Evolutionary conservation across 2,113 vertebrate species (phyloP).

Genomic region (Haemorhous mexicanus): DNA sequence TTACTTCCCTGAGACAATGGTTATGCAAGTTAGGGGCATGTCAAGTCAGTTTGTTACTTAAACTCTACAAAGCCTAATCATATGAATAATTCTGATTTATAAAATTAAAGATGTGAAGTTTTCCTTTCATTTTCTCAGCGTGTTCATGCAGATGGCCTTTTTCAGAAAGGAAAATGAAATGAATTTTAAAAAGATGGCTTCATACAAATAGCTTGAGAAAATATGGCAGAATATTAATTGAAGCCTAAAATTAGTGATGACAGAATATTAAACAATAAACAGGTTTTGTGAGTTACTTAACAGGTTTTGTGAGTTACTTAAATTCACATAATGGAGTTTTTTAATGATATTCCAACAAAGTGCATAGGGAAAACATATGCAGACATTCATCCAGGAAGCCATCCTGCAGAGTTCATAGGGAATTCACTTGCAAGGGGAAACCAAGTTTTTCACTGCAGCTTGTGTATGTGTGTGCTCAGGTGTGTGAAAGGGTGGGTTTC

Average conservation of each 20-base stretch:
- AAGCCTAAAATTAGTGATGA: background rate
- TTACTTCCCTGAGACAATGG: background rate
- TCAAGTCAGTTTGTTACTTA: slow-evolving; percentile 29
- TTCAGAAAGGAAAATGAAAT: background rate
- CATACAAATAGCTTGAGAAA: background rate
- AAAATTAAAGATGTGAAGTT: slow-evolving; percentile 33
- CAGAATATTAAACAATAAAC: background rate
- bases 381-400: background rate
- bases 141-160: background rate
- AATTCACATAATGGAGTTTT: background rate
- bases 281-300: background rate
- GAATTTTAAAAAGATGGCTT: background rate
- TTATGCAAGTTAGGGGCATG: slow-evolving; percentile 30
- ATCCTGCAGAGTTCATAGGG: background rate
- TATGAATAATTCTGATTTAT: slow-evolving; percentile 49
- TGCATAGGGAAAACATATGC: background rate
- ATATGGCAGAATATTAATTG: background rate
- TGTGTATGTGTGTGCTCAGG: background rate
- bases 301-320: background rate
- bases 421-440: background rate
- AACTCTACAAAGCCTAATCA: slow-evolving; percentile 48
- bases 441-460: background rate
- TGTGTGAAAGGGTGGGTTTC: background rate
- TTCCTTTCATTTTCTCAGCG: background rate
- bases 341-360: background rate